These are phyloP conservation scores for Drosophila mettleri DNA, from an alignment of 2,888 invertebrate genomes.

Conservation along the genomic window DNA sequence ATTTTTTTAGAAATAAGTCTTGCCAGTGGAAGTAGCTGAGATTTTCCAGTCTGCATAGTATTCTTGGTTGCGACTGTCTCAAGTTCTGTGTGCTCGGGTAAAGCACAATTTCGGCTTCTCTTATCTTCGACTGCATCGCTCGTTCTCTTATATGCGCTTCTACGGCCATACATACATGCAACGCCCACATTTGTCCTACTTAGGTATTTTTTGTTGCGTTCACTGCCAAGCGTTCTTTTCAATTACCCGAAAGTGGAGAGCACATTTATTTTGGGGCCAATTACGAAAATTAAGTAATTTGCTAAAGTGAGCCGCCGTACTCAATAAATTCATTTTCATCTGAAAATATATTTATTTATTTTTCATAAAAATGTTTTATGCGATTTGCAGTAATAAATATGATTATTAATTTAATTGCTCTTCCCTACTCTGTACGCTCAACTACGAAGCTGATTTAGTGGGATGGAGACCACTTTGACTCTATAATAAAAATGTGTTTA, in stretches of 20 bases:
- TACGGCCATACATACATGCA: constrained; percentile 38
- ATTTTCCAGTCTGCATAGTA: constrained; percentile 18
- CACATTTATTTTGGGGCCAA: constrained; percentile 52
- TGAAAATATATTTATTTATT: background rate
- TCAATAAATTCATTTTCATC: constrained; percentile 12
- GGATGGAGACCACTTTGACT: no score
- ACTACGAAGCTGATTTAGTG: background rate
- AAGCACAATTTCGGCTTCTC: constrained; percentile 39
- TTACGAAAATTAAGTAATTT: constrained; percentile 62
- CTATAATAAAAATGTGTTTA: background rate
- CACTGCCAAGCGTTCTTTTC: constrained; percentile 56
- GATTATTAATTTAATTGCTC: background rate
- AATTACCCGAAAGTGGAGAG: constrained; percentile 55
- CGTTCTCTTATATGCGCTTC: constrained; percentile 39
- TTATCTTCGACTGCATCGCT: constrained; percentile 47
- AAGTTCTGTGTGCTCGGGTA: constrained; percentile 18
- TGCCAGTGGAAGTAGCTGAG: constrained; percentile 15
- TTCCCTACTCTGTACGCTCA: background rate
- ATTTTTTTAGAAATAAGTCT: constrained; percentile 30
- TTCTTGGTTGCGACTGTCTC: constrained; percentile 15
- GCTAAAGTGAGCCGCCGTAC: constrained; percentile 31
- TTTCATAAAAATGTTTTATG: constrained; percentile 8
- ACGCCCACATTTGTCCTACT: constrained; percentile 35
- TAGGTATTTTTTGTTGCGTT: constrained; percentile 45
- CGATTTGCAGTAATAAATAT: background rate